phyloP scores from a whole-genome alignment of 2,113 vertebrate species.

The Microtus richardsoni region DNA sequence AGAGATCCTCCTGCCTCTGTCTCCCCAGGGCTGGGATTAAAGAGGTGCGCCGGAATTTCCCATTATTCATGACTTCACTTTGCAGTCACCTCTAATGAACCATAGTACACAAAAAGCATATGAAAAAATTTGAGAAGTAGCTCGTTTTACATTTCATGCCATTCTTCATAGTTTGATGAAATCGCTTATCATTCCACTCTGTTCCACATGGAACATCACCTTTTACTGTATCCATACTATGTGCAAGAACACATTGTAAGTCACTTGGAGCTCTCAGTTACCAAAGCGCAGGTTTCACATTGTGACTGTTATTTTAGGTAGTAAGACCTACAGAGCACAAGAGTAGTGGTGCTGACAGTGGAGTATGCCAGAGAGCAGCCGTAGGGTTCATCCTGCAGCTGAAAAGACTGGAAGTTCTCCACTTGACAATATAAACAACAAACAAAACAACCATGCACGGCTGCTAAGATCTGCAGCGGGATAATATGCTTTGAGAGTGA shows the following conservation, averaged over 20 bases:
- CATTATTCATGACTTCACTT: neutral
- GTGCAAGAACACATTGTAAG: neutral
- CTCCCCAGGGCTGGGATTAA: no score
- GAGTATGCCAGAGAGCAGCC: neutral
- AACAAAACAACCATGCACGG: neutral
- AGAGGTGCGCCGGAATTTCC: neutral
- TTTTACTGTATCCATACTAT: neutral
- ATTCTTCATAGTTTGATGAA: slow-evolving; percentile 10
- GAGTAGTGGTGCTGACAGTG: neutral
- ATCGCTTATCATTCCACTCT: neutral
- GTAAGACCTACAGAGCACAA: neutral
- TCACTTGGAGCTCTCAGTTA: neutral
- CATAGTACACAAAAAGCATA: neutral
- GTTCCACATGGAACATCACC: neutral
- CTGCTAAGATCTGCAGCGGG: neutral
- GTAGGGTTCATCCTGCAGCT: neutral
- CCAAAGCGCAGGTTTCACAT: neutral
- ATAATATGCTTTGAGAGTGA: neutral
- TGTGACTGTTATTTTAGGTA: neutral
- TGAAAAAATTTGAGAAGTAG: neutral
- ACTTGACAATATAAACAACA: neutral
- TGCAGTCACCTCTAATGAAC: neutral
- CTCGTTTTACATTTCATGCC: neutral
- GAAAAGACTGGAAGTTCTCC: neutral
- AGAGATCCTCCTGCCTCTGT: no score